These are phyloP conservation scores for Pterocles gutturalis DNA, from an alignment of 2,113 vertebrate genomes.

Conservation along the genomic window DNA sequence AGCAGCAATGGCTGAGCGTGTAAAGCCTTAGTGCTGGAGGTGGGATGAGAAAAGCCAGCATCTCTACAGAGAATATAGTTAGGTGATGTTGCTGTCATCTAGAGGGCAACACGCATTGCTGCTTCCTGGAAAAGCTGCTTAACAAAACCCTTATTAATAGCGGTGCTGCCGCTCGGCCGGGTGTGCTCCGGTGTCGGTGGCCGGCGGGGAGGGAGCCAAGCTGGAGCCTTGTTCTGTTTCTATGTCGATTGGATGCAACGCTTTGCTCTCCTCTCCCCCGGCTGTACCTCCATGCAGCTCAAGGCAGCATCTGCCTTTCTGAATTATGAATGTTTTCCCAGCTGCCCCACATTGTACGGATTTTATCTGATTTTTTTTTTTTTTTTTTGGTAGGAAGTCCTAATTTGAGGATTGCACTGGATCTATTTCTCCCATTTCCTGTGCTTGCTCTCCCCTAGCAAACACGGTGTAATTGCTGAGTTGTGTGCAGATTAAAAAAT, in stretches of 20 bases:
- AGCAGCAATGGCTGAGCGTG: rapidly evolving
- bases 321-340: neutral
- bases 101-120: neutral
- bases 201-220: neutral
- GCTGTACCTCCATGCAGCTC: neutral
- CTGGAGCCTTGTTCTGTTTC: neutral
- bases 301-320: neutral
- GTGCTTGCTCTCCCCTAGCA: neutral
- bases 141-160: neutral
- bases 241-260: rapidly evolving
- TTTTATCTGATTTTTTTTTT: neutral
- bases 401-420: neutral
- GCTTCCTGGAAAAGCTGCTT: neutral
- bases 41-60: neutral
- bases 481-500: neutral
- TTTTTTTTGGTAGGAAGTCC: neutral
- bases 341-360: neutral
- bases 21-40: neutral
- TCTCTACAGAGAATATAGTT: neutral
- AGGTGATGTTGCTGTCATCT: neutral
- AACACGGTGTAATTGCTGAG: rapidly evolving
- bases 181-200: rapidly evolving
- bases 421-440: neutral
- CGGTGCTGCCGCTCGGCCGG: neutral
- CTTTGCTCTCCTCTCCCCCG: neutral